Conservation (phyloP, 2,888 invertebrate species). For the Stenurella melanura region DNA sequence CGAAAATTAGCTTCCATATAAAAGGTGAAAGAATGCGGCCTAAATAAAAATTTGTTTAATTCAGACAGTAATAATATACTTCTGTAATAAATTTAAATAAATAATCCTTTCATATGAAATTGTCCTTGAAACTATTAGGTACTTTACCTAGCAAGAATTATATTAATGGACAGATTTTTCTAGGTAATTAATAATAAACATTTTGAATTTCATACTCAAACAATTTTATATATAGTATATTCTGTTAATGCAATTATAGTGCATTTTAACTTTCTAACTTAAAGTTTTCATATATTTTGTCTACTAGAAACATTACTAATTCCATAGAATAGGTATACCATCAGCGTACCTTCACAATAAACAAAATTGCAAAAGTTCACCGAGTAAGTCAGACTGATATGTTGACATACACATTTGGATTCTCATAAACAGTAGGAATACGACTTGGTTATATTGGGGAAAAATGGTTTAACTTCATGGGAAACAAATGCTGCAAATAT, state of each 20-base stretch:
- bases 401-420: neutral
- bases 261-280: conserved; percentile 1
- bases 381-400: neutral
- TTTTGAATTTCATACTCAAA: neutral
- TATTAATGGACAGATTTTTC: neutral
- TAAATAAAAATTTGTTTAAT: too few species aligned
- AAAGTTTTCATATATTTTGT: neutral
- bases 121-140: too few species aligned
- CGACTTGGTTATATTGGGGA: too few species aligned
- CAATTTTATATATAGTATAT: neutral
- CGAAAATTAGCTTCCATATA: too few species aligned
- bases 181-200: neutral
- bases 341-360: neutral
- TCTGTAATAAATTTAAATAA: too few species aligned
- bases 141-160: neutral
- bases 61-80: too few species aligned
- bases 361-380: neutral
- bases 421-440: too few species aligned
- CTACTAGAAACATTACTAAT: neutral
- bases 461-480: too few species aligned
- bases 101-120: too few species aligned
- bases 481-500: too few species aligned
- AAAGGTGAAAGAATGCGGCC: too few species aligned
- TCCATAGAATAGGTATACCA: neutral
- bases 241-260: neutral